Conservation (phyloP, 2,113 vertebrate species). For the Fregetta grallaria region DNA sequence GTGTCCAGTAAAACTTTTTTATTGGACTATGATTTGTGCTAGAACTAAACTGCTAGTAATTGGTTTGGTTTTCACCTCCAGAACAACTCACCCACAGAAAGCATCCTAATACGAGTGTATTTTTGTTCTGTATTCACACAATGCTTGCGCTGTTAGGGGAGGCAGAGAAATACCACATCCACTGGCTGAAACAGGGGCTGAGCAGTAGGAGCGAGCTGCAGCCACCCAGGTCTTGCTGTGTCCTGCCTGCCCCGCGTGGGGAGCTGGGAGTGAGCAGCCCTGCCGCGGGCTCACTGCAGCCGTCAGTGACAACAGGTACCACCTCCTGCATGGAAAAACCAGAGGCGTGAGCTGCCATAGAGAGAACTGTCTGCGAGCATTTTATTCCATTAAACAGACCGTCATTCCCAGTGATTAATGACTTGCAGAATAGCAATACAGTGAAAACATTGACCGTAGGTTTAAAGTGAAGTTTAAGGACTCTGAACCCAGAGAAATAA, state of each 20-base stretch:
- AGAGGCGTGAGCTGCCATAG: background rate
- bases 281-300: rapidly evolving
- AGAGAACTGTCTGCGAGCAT: background rate
- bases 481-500: background rate
- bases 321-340: background rate
- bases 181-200: background rate
- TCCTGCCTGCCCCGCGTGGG: background rate
- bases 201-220: background rate
- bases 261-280: background rate
- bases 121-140: background rate
- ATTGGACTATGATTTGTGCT: background rate
- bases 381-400: background rate
- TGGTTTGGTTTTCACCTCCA: background rate
- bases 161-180: background rate
- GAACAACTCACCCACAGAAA: background rate
- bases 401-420: background rate
- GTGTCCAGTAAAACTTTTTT: constrained; percentile 20
- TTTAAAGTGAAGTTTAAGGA: constrained; percentile 15
- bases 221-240: background rate
- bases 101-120: background rate
- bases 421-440: background rate
- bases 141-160: background rate
- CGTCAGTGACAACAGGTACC: background rate
- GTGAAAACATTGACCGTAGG: background rate
- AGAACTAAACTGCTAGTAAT: background rate